Base-by-base conservation (phyloP, 2,888 invertebrate species). In the Choristoneura rosaceana region DNA sequence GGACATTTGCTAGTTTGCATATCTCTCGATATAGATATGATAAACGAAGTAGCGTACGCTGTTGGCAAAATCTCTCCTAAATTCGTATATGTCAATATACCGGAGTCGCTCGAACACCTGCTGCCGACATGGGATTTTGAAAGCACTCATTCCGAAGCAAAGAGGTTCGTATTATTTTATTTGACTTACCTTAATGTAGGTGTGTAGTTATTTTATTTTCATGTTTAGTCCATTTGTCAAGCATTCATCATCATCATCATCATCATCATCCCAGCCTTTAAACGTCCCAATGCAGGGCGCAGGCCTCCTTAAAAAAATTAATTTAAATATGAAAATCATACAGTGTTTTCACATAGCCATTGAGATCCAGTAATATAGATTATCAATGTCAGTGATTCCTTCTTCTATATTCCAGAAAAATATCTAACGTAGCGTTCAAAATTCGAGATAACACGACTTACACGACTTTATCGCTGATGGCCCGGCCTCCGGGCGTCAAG, bases 1-100 rank as follows among this genome's bases (percentile, higher is more conserved):
- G 91, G 91, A 0, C 91, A 91, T 71, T 73, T 90, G 25, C 52
- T 91, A 0, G 76, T 82, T 76, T 91, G 91, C 62, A 8, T 91
- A 5, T 80, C 86, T 0, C 62, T 89, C 38, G 81, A 85, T 43
- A 61, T 87, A 61, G 5, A 67, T 0, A 81, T 83, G 0, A 17
- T 89, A n/a, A 87, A 90, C 71, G 65, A 71, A 0, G 64, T 90
- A 25, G 83, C 82, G 0, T 43, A 67, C 2, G 68, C 78, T 2
- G 58, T 90, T 0, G 79, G 74, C 52, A 75, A 79, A 2, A 75
- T 80, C 0, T 70, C 76, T 3, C 81, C 88, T 0, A 74, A 77
- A 14, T 77, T 88, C 70, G 75, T 74, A 8, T 74, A 75, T 5
- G 25, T 84, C 0, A 78, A 73, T 25, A 74, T 88, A 65, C 89